Conservation (phyloP, 1,140 invertebrate genomes). For the Ylistrum balloti region DNA sequence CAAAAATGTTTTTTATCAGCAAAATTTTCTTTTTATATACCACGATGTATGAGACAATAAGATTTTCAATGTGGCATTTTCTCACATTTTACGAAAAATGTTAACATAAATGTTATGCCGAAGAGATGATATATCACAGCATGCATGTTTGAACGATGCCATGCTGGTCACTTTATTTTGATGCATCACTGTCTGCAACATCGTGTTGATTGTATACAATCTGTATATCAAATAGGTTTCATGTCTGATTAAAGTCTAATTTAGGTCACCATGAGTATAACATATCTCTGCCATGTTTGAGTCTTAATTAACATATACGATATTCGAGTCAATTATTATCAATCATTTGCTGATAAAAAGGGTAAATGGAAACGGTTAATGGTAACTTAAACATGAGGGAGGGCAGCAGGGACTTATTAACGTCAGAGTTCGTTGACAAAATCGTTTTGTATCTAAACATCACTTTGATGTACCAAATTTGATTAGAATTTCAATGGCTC, state of each 20-base stretch:
- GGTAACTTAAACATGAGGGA: background rate
- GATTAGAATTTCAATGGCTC: background rate
- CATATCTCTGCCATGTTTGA: background rate
- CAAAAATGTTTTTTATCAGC: no score
- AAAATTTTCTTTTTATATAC: no score
- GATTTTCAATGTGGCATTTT: no score
- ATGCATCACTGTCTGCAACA: background rate
- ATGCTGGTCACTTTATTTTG: background rate
- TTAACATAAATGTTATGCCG: no score
- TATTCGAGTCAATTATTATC: background rate
- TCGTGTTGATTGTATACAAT: background rate
- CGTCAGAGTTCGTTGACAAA: background rate
- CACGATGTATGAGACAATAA: no score
- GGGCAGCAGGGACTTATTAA: background rate
- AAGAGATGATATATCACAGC: no score
- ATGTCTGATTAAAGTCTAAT: constrained; percentile 11
- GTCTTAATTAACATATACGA: background rate
- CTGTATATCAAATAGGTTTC: background rate
- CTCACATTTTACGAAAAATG: no score
- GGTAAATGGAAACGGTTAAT: background rate
- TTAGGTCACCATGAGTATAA: background rate
- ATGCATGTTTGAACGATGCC: no score
- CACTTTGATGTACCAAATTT: background rate
- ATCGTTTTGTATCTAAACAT: background rate
- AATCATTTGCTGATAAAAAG: background rate